These are phyloP conservation scores for Ctenochaetus hawaiiensis DNA, from an alignment of 2,797 vertebrate species.

Conservation along the genomic window DNA sequence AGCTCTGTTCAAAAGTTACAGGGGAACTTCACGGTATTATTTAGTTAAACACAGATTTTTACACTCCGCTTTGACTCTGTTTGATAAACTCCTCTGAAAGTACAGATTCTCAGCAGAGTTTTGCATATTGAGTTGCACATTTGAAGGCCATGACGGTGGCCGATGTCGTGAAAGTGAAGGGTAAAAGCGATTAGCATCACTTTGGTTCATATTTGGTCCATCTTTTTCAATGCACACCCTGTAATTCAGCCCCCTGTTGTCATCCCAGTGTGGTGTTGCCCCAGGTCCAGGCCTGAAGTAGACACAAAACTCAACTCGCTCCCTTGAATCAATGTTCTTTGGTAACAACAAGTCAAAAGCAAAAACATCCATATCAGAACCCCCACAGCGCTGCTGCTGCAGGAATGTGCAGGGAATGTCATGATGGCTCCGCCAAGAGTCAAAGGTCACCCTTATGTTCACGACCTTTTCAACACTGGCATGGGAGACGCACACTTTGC, in stretches of 20 bases:
- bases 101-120: slow-evolving; percentile 26
- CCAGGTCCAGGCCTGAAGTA: slow-evolving; percentile 68
- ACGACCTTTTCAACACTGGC: slow-evolving; percentile 74
- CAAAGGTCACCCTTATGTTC: slow-evolving; percentile 79
- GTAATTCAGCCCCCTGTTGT: slow-evolving; percentile 86
- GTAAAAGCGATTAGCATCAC: neutral
- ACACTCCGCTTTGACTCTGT: slow-evolving; percentile 27
- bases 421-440: slow-evolving; percentile 83
- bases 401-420: slow-evolving; percentile 82
- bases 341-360: slow-evolving; percentile 82
- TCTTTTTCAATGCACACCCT: slow-evolving; percentile 65
- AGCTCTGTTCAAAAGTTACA: neutral
- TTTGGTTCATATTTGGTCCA: slow-evolving; percentile 3
- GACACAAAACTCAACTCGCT: slow-evolving; percentile 82
- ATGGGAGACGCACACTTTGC: slow-evolving; percentile 81
- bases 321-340: slow-evolving; percentile 44
- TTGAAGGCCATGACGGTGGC: neutral
- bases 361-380: slow-evolving; percentile 74
- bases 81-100: slow-evolving; percentile 33
- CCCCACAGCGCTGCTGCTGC: slow-evolving; percentile 50
- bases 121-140: neutral
- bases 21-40: neutral
- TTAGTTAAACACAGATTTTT: slow-evolving; percentile 9
- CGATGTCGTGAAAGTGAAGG: slow-evolving; percentile 6
- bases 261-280: slow-evolving; percentile 73